Base-by-base conservation (phyloP, 1,140 invertebrate genomes). In the Meteorus sp. region DNA sequence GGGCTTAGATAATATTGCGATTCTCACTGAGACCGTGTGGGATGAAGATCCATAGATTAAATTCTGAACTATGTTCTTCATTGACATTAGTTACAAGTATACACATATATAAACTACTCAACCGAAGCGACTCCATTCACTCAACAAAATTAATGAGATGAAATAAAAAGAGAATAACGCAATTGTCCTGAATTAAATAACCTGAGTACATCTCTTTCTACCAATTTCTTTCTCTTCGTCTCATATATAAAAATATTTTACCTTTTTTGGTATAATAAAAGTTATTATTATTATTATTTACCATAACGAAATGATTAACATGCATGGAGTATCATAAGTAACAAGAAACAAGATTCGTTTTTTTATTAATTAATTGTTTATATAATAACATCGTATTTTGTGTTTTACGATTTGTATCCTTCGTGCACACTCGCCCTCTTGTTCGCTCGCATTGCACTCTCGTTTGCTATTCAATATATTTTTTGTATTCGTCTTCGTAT, bases 1-100 rank as follows among this genome's bases (percentile, higher is more conserved):
- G 63, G 77, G 80, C 33, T 73, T 84, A 9, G 86, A 91, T 64
- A 92, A 90, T 72, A 79, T 91, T 29, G 89, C 88, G 2, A 86
- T 91, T 63, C 80, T 89, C 37, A 87, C 88, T 2, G 91, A 91
- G 74, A 89, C 88, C 1, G 86, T 87, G 45, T 90, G 88, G 87
- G 80, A 86, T 58, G 81, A 75, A 55, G 73, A 76, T 45, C 68
- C 71, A 29, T 76, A 74, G 59, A 67, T 37, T 23, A 11, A 8
- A 3, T 9, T 20, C 11, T 7, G n/a, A n/a, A n/a, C n/a, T n/a
- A n/a, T n/a, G n/a, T n/a, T n/a, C n/a, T n/a, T n/a, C n/a, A n/a
- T n/a, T n/a, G n/a, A n/a, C n/a, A n/a, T n/a, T n/a, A n/a, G n/a
- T n/a, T n/a, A n/a, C n/a, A n/a, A n/a, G n/a, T n/a, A n/a, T n/a